Evolutionary conservation across 2,888 invertebrate species (phyloP), one percentile per base, ranked within the genome.

Genomic region (Prionchulus punctatus): DNA sequence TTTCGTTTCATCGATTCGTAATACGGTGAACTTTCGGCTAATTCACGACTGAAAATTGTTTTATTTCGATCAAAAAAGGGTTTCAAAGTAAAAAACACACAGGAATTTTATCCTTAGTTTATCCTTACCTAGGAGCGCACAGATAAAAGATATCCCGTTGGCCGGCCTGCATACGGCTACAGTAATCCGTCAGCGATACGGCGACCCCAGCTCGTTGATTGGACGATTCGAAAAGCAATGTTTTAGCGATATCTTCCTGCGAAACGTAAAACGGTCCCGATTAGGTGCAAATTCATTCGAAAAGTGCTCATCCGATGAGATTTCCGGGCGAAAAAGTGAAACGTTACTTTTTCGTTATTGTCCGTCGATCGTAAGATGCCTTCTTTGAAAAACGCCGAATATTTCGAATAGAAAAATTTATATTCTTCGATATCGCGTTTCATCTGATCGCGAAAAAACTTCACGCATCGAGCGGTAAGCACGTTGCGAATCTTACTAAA

Each of bases 21-120:
- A 71, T 96, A 96, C 0, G 96, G 94, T 0, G 94, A 94, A 0
- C 84, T 80, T 74, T 91, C 88, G 0, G 96, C 96, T 55, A 96
- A 76, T 58, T 82, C 80, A 28, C 96, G 90, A 71, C 90, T 92
- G 69, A 30, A 77, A 73, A 62, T 61, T 59, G 25, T 36, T 36
- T 36, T 36, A 12, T 36, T 36, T 36, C 7, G 36, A 36, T 12
- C 36, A 36, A 18, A 36, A 7, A 12, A 7, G 36, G 18, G 18
- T 12, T 36, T 18, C 36, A 7, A 36, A n/a, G n/a, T 4, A 27
- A 54, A 53, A 26, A 21, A 55, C 2, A 27, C 15, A 36, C 49
- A n/a, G n/a, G n/a, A n/a, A n/a, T n/a, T n/a, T n/a, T n/a, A n/a
- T n/a, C n/a, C n/a, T n/a, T n/a, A n/a, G n/a, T n/a, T n/a, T n/a